Evolutionary conservation across 2,797 vertebrate genomes (phyloP).

Genomic region (Euthynnus affinis): DNA sequence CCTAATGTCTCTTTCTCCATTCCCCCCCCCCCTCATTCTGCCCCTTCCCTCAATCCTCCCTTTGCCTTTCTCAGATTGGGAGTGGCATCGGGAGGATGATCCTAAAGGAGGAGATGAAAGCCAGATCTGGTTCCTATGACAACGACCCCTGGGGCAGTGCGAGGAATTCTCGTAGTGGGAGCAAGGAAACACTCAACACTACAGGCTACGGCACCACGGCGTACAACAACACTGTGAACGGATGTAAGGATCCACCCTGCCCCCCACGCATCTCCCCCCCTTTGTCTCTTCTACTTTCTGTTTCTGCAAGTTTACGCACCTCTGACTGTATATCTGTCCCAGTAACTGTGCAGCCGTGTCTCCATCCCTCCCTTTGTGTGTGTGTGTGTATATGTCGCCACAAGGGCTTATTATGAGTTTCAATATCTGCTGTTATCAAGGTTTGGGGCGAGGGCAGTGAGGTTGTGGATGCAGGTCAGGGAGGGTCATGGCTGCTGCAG

Average conservation of each 20-base stretch:
- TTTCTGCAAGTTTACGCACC: slow-evolving; percentile 23
- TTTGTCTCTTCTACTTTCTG: slow-evolving; percentile 26
- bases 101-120: slow-evolving; percentile 99
- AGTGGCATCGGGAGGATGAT: slow-evolving; percentile 97
- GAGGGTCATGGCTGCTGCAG: slow-evolving; percentile 56
- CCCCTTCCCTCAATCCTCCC: slow-evolving; percentile 1
- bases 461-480: slow-evolving; percentile 47
- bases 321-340: neutral
- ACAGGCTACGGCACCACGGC: slow-evolving; percentile 89
- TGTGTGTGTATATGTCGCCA: neutral
- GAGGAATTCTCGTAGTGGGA: slow-evolving; percentile 94
- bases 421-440: slow-evolving; percentile 31
- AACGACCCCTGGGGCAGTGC: slow-evolving; percentile 96
- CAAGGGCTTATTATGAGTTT: slow-evolving; percentile 37
- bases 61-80: slow-evolving; percentile 88
- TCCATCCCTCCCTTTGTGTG: neutral
- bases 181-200: slow-evolving; percentile 94
- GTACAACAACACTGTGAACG: slow-evolving; percentile 93
- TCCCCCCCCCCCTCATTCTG: neutral
- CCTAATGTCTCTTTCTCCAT: slow-evolving; percentile 18
- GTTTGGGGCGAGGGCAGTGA: slow-evolving; percentile 21
- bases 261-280: slow-evolving; percentile 57
- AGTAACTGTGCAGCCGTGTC: neutral
- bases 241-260: slow-evolving; percentile 91
- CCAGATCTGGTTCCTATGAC: slow-evolving; percentile 94